These are phyloP conservation scores for Isotomurus palustris DNA, from an alignment of 2,888 invertebrate genomes.

Conservation along the genomic window DNA sequence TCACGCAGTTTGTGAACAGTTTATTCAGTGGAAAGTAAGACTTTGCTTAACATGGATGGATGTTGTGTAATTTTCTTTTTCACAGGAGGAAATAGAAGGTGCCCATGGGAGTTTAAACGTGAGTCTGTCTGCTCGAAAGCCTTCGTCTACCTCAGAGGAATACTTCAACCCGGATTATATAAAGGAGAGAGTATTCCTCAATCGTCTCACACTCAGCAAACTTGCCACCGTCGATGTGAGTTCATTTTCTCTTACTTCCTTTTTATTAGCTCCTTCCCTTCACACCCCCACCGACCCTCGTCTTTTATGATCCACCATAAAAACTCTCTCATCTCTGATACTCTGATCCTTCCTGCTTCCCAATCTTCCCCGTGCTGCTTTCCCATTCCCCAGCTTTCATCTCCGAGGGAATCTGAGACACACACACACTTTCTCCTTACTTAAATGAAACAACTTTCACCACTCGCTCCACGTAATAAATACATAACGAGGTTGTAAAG, in stretches of 20 bases:
- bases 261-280: slow-evolving; percentile 10
- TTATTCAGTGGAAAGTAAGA: no score
- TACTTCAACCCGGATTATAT: slow-evolving; percentile 78
- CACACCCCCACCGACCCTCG: neutral
- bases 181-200: slow-evolving; percentile 89
- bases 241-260: slow-evolving; percentile 1
- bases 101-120: slow-evolving; percentile 83
- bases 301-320: slow-evolving; percentile 11
- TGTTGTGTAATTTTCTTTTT: slow-evolving; percentile 9
- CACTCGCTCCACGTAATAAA: neutral
- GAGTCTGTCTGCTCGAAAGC: slow-evolving; percentile 81
- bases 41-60: no score
- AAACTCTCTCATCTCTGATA: no score
- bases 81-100: slow-evolving; percentile 82
- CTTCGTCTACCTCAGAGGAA: slow-evolving; percentile 71
- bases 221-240: slow-evolving; percentile 76
- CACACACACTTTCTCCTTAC: no score
- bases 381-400: no score
- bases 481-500: neutral
- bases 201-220: slow-evolving; percentile 77
- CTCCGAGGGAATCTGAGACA: no score
- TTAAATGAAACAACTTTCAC: slow-evolving; percentile 7
- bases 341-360: neutral
- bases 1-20: no score
- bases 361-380: neutral